Conservation (phyloP, 1,140 invertebrate genomes). For the Neoseiulus cucumeris region DNA sequence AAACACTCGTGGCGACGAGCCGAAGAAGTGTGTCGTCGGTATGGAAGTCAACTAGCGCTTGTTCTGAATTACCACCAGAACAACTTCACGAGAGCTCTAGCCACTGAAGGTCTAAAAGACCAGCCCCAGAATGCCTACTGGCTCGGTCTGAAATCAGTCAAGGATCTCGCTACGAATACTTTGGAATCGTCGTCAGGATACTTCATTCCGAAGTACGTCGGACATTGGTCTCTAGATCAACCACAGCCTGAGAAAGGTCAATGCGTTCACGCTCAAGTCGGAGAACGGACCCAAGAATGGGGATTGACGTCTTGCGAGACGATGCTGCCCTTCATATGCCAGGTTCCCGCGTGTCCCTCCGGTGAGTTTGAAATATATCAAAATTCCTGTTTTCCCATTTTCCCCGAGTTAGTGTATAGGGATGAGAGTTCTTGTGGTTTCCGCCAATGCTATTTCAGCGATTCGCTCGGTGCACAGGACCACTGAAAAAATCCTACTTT, state of each 20-base stretch:
- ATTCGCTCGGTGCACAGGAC: no score
- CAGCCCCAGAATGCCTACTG: conserved; percentile 21
- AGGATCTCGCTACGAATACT: conserved; percentile 76
- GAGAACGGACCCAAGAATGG: conserved; percentile 58
- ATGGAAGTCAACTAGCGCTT: conserved; percentile 73
- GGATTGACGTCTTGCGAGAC: conserved; percentile 78
- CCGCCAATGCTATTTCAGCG: no score
- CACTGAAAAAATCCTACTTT: no score
- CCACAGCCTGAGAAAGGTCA: conserved; percentile 63
- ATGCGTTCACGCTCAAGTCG: conserved; percentile 52
- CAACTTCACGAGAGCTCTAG: conserved; percentile 63
- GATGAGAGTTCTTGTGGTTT: background rate
- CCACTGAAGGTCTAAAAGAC: conserved; percentile 28
- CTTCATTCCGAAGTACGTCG: conserved; percentile 71
- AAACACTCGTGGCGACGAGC: conserved; percentile 87
- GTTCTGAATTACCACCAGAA: conserved; percentile 72
- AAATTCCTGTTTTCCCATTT: background rate
- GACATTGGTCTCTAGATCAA: conserved; percentile 38
- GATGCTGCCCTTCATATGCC: conserved; percentile 79
- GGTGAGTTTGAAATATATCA: conserved; percentile 32
- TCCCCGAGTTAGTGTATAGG: background rate
- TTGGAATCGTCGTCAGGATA: conserved; percentile 75
- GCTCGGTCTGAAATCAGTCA: conserved; percentile 48
- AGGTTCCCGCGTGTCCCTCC: conserved; percentile 66
- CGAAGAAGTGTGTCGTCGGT: conserved; percentile 51